phyloP scores from a whole-genome alignment of 2,113 vertebrate genomes.

The Ageneiosus marmoratus region DNA sequence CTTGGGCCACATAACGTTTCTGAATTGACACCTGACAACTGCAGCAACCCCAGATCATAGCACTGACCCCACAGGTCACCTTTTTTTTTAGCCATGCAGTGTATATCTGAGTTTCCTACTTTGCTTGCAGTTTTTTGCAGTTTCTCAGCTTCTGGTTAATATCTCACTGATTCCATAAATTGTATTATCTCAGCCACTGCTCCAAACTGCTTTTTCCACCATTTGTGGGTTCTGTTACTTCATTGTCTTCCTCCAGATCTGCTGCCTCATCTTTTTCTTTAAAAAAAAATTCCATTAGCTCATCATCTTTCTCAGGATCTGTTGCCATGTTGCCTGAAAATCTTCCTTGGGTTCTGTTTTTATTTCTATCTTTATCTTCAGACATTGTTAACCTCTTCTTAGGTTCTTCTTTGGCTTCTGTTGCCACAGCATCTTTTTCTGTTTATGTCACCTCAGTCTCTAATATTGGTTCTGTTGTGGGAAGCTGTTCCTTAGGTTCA shows the following conservation, averaged over 20 bases:
- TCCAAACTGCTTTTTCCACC: not conserved
- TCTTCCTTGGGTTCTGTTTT: not conserved
- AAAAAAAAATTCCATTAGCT: too few species aligned
- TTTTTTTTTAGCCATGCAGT: too few species aligned
- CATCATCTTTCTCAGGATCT: not conserved
- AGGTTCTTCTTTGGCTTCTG: not conserved
- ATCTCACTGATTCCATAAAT: not conserved
- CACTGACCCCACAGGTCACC: too few species aligned
- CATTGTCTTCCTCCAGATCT: not conserved
- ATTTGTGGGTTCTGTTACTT: not conserved
- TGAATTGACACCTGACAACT: too few species aligned
- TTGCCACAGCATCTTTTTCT: not conserved
- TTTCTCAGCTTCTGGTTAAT: not conserved
- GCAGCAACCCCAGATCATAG: too few species aligned
- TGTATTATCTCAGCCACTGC: not conserved
- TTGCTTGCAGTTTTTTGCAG: not conserved
- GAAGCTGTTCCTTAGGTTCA: not conserved
- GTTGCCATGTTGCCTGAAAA: not conserved
- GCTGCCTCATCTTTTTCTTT: not conserved
- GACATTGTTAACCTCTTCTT: not conserved
- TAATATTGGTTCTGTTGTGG: not conserved
- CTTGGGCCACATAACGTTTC: too few species aligned
- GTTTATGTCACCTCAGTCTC: not conserved
- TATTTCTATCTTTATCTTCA: not conserved
- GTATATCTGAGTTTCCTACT: not conserved